Evolutionary conservation across 1,140 invertebrate genomes (phyloP).

Genomic region (Drosophila prosaltans): DNA sequence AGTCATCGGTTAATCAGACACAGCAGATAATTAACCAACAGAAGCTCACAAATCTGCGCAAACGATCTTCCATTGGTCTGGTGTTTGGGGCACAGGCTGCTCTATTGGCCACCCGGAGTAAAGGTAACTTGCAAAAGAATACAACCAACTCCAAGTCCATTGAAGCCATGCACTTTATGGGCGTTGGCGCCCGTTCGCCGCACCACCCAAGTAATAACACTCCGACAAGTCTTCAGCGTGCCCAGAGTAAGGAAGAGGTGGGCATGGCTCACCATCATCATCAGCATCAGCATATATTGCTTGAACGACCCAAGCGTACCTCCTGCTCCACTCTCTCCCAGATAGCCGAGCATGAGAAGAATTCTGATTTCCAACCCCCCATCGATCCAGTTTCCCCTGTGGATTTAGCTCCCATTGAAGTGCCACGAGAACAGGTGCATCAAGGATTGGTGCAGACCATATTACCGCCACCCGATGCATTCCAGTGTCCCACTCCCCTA

Average conservation of each 20-base stretch:
- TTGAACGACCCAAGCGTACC: constrained; percentile 73
- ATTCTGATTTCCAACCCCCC: constrained; percentile 59
- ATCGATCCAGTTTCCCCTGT: constrained; percentile 81
- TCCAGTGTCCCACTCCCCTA: constrained; percentile 87
- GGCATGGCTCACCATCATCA: constrained; percentile 54
- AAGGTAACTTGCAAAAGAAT: constrained; percentile 81
- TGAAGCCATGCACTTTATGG: constrained; percentile 73
- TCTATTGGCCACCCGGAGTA: constrained; percentile 76
- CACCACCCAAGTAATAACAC: constrained; percentile 32
- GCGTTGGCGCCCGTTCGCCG: constrained; percentile 56
- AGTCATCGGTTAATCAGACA: constrained; percentile 85
- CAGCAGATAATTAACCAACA: constrained; percentile 75
- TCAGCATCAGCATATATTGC: constrained; percentile 36
- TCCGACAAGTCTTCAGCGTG: constrained; percentile 52
- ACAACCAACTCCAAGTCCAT: constrained; percentile 75
- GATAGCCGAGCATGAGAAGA: constrained; percentile 83
- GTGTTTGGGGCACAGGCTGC: constrained; percentile 81
- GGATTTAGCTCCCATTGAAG: constrained; percentile 81
- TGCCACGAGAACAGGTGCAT: constrained; percentile 84
- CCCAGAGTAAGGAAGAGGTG: constrained; percentile 80
- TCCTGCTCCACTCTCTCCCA: constrained; percentile 80
- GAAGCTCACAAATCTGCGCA: constrained; percentile 74
- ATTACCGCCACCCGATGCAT: constrained; percentile 89
- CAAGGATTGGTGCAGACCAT: constrained; percentile 86
- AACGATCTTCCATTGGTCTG: constrained; percentile 78